phyloP scores from a whole-genome alignment of 1,140 invertebrate species.

The Metaphire vulgaris region DNA sequence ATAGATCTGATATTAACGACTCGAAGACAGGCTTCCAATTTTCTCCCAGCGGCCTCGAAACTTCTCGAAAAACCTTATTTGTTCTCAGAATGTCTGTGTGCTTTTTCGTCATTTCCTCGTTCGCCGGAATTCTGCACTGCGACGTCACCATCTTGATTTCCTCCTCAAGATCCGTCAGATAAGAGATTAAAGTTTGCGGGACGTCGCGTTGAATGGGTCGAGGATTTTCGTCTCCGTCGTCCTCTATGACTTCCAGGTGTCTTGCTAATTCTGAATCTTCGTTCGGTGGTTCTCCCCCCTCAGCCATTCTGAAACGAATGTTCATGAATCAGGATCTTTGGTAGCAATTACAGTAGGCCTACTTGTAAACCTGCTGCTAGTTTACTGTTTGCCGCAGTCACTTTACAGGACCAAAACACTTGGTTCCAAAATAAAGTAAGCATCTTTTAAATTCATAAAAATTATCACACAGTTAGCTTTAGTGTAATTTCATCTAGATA shows the following conservation, averaged over 20 bases:
- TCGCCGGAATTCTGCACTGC: not conserved
- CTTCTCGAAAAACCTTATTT: conserved; percentile 27
- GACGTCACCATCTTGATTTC: not conserved
- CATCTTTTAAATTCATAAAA: too few species aligned
- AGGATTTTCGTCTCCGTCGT: not conserved
- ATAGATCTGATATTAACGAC: not conserved
- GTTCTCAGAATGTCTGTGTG: conserved; percentile 23
- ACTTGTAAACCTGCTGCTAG: too few species aligned
- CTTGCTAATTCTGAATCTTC: not conserved
- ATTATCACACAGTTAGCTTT: too few species aligned
- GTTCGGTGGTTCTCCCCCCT: not conserved
- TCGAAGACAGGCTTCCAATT: conserved; percentile 22
- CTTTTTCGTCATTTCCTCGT: not conserved
- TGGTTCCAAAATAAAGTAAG: too few species aligned
- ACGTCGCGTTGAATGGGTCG: not conserved
- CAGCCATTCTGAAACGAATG: not conserved
- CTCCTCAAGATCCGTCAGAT: not conserved
- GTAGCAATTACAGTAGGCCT: too few species aligned
- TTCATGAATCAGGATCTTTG: too few species aligned
- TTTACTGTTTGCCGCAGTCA: too few species aligned
- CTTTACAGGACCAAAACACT: too few species aligned
- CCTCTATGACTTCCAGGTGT: not conserved
- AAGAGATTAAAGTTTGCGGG: not conserved
- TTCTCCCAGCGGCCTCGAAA: conserved; percentile 18
- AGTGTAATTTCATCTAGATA: too few species aligned